Evolutionary conservation across 2,797 vertebrate genomes (phyloP).

Genomic region (Enteromius radiatus): DNA sequence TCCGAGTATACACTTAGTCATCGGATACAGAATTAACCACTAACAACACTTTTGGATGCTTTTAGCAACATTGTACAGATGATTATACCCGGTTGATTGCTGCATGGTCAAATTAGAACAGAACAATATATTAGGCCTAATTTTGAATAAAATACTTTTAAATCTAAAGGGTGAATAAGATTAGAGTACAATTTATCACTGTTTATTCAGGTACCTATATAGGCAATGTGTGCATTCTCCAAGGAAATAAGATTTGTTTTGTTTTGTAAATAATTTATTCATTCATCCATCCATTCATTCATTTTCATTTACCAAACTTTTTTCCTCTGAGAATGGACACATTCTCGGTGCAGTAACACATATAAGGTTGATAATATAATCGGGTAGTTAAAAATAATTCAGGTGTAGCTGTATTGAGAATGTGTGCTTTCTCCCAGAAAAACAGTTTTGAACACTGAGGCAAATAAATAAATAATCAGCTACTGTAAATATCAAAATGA

Average conservation of each 20-base stretch:
- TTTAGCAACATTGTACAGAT: not conserved
- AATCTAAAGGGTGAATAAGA: not conserved
- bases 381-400: not conserved
- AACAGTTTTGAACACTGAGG: no score
- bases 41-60: not conserved
- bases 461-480: not conserved
- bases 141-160: not conserved
- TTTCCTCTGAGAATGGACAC: not conserved
- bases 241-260: not conserved
- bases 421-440: not conserved
- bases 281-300: no score
- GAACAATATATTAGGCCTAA: not conserved
- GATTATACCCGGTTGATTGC: not conserved
- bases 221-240: not conserved
- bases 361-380: not conserved
- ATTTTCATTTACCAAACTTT: not conserved
- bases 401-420: not conserved
- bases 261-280: no score
- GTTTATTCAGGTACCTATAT: not conserved
- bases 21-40: conserved; percentile 14
- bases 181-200: not conserved
- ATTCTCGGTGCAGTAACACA: not conserved
- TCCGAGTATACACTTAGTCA: conserved; percentile 10
- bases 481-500: no score
- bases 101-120: not conserved